A percentile compares a stretch with the other conserved stretches of the same genome.
Evolutionary conservation across 2,888 invertebrate genomes (phyloP).

Genomic region (Archaeoteleia sp.): DNA sequence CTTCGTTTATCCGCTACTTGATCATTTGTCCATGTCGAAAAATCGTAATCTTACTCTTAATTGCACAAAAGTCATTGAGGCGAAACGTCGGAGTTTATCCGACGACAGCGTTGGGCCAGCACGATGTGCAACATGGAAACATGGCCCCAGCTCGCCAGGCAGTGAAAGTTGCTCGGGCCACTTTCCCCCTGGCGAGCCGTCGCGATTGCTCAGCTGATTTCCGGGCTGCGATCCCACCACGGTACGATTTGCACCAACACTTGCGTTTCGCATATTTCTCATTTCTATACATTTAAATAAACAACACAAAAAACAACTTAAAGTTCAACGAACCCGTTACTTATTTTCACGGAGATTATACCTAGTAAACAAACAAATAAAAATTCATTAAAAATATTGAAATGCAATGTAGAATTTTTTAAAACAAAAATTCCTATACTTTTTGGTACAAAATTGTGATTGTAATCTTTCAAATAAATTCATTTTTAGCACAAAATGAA

Average conservation of each 20-base stretch:
- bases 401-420: too few relatives aligned
- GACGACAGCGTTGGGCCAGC: conserved; percentile 35
- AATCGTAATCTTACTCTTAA: conserved; percentile 42
- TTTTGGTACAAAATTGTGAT: too few relatives aligned
- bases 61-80: conserved; percentile 50
- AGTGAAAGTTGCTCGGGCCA: conserved; percentile 74
- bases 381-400: too few relatives aligned
- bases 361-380: too few relatives aligned
- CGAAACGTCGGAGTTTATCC: conserved; percentile 27
- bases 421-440: too few relatives aligned
- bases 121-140: conserved; percentile 50
- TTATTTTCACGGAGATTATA: too few relatives aligned
- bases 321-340: too few relatives aligned
- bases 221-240: conserved; percentile 64
- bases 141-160: conserved; percentile 54
- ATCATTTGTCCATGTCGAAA: conserved; percentile 26
- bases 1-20: conserved; percentile 12
- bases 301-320: too few relatives aligned
- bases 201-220: conserved; percentile 65
- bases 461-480: too few relatives aligned
- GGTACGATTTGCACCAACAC: conserved; percentile 24
- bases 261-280: conserved; percentile 32
- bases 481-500: not conserved
- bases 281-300: conserved; percentile 10
- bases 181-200: conserved; percentile 70